Evolutionary conservation across 1,140 invertebrate genomes (phyloP), one percentile per base, ranked within the genome.

Genomic region (Danaus melanippus): DNA sequence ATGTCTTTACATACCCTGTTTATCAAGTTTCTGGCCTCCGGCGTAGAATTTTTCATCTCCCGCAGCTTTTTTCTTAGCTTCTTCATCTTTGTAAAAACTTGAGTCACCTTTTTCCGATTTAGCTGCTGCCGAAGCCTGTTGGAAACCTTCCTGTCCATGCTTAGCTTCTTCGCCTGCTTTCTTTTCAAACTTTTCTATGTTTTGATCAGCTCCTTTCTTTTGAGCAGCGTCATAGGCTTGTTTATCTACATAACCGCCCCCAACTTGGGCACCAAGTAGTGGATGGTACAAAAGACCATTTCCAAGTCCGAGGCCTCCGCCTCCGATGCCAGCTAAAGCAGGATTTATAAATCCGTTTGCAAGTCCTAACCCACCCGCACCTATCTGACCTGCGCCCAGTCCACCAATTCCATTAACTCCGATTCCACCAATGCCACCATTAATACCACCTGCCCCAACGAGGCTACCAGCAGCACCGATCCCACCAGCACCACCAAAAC

Each of bases 41-140:
- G 87, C 72, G 61, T 90, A 90, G 46, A 76, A 74, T 67, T 90
- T 90, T 53, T 88, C 88, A 72, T 91, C 89, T 49, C 88, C 89
- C 2, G 81, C 79, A 4, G 87, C 72, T 74, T 90, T 90, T 58
- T 89, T 90, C 53, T 84, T 88, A 1, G 88, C 89, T 60, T 87
- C 81, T 60, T 88, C 84, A 49, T 88, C 86, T 65, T 87, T 89
- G 60, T 89, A 90, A 54, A 86, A 89, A 10, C 89, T 89, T 2
- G 88, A 81, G 60, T 90, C 88, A 40, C 87, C 89, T 61, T 90
- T 89, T 53, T 79, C 79, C 55, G 84, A 87, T 58, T 88, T 88
- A 10, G 84, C 77, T 8, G 77, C 85, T 7, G 81, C 83, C 41
- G 86, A 67, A 12, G 83, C 89, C 62, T 88, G 79, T 45, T 83